Evolutionary conservation across 2,888 invertebrate genomes (phyloP).

Genomic region (Drosophila mimetica): DNA sequence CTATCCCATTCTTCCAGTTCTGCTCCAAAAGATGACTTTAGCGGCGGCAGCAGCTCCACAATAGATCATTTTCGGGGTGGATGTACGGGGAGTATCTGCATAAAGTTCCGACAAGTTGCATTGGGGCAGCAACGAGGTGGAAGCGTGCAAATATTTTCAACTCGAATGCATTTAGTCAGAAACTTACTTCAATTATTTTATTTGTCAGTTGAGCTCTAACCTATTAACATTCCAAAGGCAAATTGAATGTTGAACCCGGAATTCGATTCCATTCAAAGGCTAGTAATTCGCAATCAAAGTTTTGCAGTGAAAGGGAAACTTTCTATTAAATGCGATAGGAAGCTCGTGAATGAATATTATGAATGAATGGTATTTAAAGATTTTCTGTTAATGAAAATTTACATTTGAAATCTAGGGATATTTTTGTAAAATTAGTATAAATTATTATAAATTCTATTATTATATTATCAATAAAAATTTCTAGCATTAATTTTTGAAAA

Average conservation of each 20-base stretch:
- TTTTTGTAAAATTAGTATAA: background rate
- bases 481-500: background rate
- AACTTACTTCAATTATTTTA: slow-evolving; percentile 35
- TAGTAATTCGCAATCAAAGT: slow-evolving; percentile 6
- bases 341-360: background rate
- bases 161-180: slow-evolving; percentile 53
- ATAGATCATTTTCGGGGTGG: slow-evolving; percentile 66
- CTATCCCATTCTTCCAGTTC: slow-evolving; percentile 10
- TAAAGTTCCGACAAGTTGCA: slow-evolving; percentile 65
- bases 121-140: slow-evolving; percentile 16
- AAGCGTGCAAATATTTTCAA: slow-evolving; percentile 63
- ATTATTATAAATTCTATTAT: too few species aligned
- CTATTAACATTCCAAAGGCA: slow-evolving; percentile 31
- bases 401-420: too few species aligned
- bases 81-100: slow-evolving; percentile 50
- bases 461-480: too few species aligned
- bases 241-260: slow-evolving; percentile 25
- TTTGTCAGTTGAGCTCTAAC: slow-evolving; percentile 30
- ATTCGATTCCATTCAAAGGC: slow-evolving; percentile 16
- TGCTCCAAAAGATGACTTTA: slow-evolving; percentile 5
- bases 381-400: background rate
- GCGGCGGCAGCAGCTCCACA: slow-evolving; percentile 40
- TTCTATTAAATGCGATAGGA: background rate
- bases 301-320: slow-evolving; percentile 5
- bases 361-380: background rate